phyloP scores from a whole-genome alignment of 2,797 vertebrate genomes.

The Acrocephalus scirpaceus region DNA sequence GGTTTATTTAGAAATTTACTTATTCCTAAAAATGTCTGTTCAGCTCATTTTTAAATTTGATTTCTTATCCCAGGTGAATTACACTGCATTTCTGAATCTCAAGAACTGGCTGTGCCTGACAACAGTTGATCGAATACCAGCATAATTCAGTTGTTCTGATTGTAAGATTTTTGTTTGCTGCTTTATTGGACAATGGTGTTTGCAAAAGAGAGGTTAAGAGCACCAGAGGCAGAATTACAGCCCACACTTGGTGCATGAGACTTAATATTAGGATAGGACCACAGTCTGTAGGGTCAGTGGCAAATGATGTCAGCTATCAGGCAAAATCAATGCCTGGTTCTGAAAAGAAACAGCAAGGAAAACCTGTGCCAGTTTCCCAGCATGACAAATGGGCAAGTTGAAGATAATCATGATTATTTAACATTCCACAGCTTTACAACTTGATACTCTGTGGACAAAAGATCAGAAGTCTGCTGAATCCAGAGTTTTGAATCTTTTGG shows the following conservation, averaged over 20 bases:
- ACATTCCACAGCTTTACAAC: slow-evolving; percentile 65
- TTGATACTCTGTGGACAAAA: slow-evolving; percentile 12
- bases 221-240: neutral
- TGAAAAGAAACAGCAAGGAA: neutral
- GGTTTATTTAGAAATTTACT: slow-evolving; percentile 21
- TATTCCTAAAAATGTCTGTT: slow-evolving; percentile 27
- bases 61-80: slow-evolving; percentile 16
- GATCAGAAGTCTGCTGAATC: slow-evolving; percentile 46
- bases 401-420: slow-evolving; percentile 64
- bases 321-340: neutral
- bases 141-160: neutral
- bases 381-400: slow-evolving; percentile 55
- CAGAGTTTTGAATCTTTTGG: slow-evolving; percentile 54
- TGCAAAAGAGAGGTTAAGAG: neutral
- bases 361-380: neutral
- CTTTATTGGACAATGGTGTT: neutral
- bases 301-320: neutral
- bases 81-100: neutral
- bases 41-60: slow-evolving; percentile 46
- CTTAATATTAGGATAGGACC: neutral
- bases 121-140: neutral
- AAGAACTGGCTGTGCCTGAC: neutral
- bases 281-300: neutral
- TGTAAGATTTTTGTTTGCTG: neutral
- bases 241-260: neutral